phyloP scores from a whole-genome alignment of 2,113 vertebrate genomes.

The Ictalurus furcatus region DNA sequence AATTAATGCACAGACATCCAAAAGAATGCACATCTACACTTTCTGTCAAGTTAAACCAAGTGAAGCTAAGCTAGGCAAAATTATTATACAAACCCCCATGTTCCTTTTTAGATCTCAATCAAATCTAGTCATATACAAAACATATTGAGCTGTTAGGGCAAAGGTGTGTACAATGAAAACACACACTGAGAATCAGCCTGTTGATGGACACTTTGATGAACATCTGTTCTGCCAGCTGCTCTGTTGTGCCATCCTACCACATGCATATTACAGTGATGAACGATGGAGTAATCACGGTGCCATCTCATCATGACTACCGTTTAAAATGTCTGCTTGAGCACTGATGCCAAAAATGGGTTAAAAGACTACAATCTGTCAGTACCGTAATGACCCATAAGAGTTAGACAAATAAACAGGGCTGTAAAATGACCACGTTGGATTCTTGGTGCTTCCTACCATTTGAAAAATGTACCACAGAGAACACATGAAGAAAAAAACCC shows the following conservation, averaged over 20 bases:
- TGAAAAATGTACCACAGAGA: slow-evolving; percentile 41
- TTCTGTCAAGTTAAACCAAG: slow-evolving; percentile 10
- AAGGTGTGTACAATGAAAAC: not conserved
- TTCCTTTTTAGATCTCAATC: not conserved
- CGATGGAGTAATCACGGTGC: slow-evolving; percentile 36
- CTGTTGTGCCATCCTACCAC: slow-evolving; percentile 12
- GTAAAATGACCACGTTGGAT: slow-evolving; percentile 61
- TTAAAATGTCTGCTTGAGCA: slow-evolving; percentile 40
- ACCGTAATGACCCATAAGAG: slow-evolving; percentile 50
- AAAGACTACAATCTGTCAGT: slow-evolving; percentile 44
- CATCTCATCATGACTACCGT: slow-evolving; percentile 12
- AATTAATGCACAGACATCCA: slow-evolving; percentile 14
- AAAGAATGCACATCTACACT: not conserved
- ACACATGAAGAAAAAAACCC: slow-evolving; percentile 40
- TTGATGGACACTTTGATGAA: not conserved
- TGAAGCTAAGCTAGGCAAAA: not conserved
- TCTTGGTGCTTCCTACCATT: slow-evolving; percentile 55
- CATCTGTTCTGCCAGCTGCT: slow-evolving; percentile 25
- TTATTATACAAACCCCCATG: not conserved
- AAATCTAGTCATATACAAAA: not conserved
- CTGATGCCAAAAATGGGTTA: slow-evolving; percentile 50
- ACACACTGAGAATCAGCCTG: not conserved
- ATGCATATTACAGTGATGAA: slow-evolving; percentile 23
- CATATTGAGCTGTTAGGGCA: not conserved
- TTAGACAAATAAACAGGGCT: slow-evolving; percentile 72